Percentiles rank a stretch among this genome's conserved stretches.
Conservation (phyloP, 2,888 invertebrate species). For the Chymomyza caudatula region DNA sequence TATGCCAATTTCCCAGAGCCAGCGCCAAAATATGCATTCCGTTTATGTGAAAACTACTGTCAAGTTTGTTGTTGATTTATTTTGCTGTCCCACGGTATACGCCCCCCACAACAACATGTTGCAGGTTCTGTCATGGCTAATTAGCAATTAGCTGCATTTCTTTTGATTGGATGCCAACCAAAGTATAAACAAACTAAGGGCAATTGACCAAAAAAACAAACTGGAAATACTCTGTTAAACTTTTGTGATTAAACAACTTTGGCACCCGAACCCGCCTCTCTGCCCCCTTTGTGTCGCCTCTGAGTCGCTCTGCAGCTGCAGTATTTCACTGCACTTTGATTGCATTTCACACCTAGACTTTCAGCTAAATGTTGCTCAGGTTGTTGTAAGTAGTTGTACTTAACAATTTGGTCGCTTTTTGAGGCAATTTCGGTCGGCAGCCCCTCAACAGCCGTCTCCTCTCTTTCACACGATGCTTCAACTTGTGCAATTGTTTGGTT, state of each 20-base stretch:
- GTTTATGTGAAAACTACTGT: too few species aligned
- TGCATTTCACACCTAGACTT: conserved; percentile 60
- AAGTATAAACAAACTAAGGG: not conserved
- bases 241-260: conserved; percentile 68
- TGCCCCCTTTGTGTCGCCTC: not conserved
- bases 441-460: not conserved
- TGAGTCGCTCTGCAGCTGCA: conserved; percentile 2
- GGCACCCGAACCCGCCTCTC: conserved; percentile 52
- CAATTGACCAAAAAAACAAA: not conserved
- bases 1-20: too few species aligned
- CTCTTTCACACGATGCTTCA: not conserved
- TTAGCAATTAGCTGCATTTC: conserved; percentile 38
- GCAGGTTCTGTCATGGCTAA: conserved; percentile 38
- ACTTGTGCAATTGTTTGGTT: not conserved
- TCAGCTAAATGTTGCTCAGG: conserved; percentile 13
- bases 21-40: too few species aligned
- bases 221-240: conserved; percentile 46
- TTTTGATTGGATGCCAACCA: conserved; percentile 57
- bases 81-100: too few species aligned
- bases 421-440: not conserved
- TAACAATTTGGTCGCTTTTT: not conserved
- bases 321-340: conserved; percentile 66
- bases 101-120: too few species aligned
- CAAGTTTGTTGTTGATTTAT: too few species aligned
- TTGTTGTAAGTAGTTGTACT: not conserved